phyloP scores from a whole-genome alignment of 2,888 invertebrate species.

The Heliconius hortense region DNA sequence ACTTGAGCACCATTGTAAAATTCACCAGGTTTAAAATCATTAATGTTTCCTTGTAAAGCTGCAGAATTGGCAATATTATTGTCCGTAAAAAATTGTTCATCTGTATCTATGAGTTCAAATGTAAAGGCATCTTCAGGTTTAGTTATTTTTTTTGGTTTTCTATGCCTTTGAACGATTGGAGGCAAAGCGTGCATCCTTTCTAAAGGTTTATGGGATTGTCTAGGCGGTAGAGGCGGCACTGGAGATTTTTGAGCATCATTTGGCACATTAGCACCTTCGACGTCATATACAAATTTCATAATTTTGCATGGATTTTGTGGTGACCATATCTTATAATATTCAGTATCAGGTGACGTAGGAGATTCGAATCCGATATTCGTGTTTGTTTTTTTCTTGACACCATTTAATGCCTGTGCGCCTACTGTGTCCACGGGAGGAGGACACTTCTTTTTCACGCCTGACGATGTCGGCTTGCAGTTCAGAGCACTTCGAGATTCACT shows the following conservation, averaged over 20 bases:
- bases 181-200: constrained; percentile 88
- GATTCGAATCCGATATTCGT: constrained; percentile 77
- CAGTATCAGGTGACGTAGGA: constrained; percentile 82
- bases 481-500: constrained; percentile 72
- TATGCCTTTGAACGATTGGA: constrained; percentile 85
- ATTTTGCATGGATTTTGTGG: constrained; percentile 83
- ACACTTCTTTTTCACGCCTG: constrained; percentile 81
- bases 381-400: constrained; percentile 85
- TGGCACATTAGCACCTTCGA: constrained; percentile 73
- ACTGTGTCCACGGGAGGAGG: constrained; percentile 81
- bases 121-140: constrained; percentile 90
- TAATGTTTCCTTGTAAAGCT: constrained; percentile 65
- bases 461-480: constrained; percentile 68
- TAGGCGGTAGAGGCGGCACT: constrained; percentile 87
- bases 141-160: constrained; percentile 85
- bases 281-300: constrained; percentile 79
- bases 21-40: constrained; percentile 78
- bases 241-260: constrained; percentile 83
- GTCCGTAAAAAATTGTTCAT: constrained; percentile 84
- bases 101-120: constrained; percentile 92
- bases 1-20: constrained; percentile 73
- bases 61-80: constrained; percentile 76
- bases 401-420: constrained; percentile 71
- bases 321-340: constrained; percentile 87
- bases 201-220: constrained; percentile 87